These are phyloP conservation scores for Bombus terrestris DNA, from an alignment of 1,140 invertebrate genomes.

Conservation along the genomic window DNA sequence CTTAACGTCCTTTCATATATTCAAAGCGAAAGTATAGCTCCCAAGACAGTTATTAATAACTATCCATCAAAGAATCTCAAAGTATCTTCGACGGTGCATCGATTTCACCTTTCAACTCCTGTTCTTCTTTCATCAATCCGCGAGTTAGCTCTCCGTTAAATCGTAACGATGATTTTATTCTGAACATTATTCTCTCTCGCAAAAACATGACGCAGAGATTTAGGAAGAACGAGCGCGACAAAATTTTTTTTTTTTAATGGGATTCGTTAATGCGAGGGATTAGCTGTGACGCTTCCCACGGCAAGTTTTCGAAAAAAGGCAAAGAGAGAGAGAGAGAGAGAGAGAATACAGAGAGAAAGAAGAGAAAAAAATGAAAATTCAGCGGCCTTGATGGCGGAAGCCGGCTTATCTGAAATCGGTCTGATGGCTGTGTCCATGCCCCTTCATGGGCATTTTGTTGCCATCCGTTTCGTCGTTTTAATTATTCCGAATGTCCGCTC, in stretches of 20 bases:
- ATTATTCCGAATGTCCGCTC: slow-evolving; percentile 53
- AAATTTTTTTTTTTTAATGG: slow-evolving; percentile 21
- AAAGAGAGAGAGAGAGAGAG: not conserved
- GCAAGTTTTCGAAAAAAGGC: not conserved
- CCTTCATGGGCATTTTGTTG: slow-evolving; percentile 9
- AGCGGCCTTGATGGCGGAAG: slow-evolving; percentile 3
- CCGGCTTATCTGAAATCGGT: slow-evolving; percentile 48
- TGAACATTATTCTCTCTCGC: not conserved
- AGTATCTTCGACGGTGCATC: not conserved
- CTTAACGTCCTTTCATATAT: no score
- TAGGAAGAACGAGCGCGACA: not conserved
- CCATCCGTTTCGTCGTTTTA: slow-evolving; percentile 49
- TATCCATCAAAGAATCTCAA: not conserved
- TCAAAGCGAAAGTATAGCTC: no score
- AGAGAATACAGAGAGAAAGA: not conserved
- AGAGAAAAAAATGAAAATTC: slow-evolving; percentile 8
- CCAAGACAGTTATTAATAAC: not conserved
- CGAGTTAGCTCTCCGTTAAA: not conserved
- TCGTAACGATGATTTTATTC: not conserved
- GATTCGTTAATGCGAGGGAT: slow-evolving; percentile 40
- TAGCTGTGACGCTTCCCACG: slow-evolving; percentile 21
- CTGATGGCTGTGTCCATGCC: not conserved
- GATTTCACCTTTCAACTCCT: not conserved
- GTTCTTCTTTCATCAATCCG: not conserved
- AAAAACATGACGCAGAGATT: not conserved